Percentiles rank a stretch among this genome's conserved stretches.
phyloP scores from a whole-genome alignment of 53 echinoderm and acorn worm genomes.

The Luidia sarsii region DNA sequence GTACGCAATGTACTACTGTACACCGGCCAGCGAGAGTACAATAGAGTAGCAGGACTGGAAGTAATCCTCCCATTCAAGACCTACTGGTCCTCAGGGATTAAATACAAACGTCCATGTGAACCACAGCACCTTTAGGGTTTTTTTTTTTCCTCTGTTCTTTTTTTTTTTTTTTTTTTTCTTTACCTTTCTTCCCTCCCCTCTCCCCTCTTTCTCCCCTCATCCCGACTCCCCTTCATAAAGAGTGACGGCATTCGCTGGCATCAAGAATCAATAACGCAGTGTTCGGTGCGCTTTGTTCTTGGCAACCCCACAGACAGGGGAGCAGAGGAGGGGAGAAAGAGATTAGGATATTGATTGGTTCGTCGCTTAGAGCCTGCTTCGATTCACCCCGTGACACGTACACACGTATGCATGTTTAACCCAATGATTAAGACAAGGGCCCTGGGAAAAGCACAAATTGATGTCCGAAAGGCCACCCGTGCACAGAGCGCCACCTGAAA shows the following conservation, averaged over 20 bases:
- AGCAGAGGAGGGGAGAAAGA: background rate
- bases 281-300: slow-evolving; percentile 29
- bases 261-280: background rate
- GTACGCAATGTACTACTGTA: slow-evolving; percentile 4
- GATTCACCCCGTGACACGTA: slow-evolving; percentile 1
- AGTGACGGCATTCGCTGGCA: too few species aligned
- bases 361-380: slow-evolving; percentile 12
- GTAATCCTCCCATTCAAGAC: slow-evolving; percentile 33
- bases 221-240: background rate
- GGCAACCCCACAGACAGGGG: background rate
- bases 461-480: too few species aligned
- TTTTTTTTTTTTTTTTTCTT: background rate
- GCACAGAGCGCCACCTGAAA: too few species aligned
- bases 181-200: background rate
- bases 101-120: slow-evolving; percentile 40
- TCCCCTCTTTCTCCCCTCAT: too few species aligned
- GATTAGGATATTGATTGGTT: background rate
- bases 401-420: background rate
- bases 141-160: background rate
- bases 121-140: slow-evolving; percentile 38
- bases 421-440: background rate
- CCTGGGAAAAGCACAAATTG: too few species aligned
- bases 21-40: background rate
- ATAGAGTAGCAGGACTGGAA: slow-evolving; percentile 24
- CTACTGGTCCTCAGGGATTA: slow-evolving; percentile 28